Evolutionary conservation across 2,113 vertebrate genomes (phyloP).

Genomic region (Hemicordylus capensis): DNA sequence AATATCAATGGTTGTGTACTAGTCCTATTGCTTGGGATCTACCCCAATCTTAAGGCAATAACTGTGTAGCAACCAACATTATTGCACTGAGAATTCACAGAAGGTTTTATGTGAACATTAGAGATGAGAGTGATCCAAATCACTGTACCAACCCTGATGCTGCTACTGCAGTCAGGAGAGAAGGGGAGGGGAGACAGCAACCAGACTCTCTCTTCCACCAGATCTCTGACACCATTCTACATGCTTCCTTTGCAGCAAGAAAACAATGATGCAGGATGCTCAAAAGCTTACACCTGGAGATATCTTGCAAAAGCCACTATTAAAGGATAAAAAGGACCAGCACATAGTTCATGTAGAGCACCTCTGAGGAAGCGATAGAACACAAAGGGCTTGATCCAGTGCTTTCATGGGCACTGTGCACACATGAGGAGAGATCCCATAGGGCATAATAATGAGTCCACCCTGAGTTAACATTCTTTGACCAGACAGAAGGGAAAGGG

Average conservation of each 20-base stretch:
- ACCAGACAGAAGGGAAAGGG: neutral
- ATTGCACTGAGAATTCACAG: neutral
- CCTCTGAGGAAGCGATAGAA: neutral
- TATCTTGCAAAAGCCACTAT: neutral
- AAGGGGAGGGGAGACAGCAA: neutral
- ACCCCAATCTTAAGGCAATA: no score
- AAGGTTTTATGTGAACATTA: neutral
- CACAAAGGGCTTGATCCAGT: neutral
- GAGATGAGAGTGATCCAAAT: neutral
- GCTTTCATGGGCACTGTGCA: neutral
- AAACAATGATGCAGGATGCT: neutral
- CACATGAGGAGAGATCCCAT: neutral
- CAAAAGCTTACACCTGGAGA: neutral
- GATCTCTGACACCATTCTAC: neutral
- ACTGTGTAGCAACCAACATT: neutral
- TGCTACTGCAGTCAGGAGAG: neutral
- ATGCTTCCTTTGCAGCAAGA: neutral
- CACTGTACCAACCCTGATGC: neutral
- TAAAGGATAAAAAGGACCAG: no score
- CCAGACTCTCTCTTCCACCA: no score
- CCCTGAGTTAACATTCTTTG: neutral
- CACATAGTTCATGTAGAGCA: neutral
- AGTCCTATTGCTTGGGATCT: neutral
- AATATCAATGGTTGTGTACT: slow-evolving; percentile 15
- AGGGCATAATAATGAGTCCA: fast-evolving